phyloP scores from a whole-genome alignment of 30 jellyfish, hydroid and myxozoan genomes.

The Aurelia sp. region DNA sequence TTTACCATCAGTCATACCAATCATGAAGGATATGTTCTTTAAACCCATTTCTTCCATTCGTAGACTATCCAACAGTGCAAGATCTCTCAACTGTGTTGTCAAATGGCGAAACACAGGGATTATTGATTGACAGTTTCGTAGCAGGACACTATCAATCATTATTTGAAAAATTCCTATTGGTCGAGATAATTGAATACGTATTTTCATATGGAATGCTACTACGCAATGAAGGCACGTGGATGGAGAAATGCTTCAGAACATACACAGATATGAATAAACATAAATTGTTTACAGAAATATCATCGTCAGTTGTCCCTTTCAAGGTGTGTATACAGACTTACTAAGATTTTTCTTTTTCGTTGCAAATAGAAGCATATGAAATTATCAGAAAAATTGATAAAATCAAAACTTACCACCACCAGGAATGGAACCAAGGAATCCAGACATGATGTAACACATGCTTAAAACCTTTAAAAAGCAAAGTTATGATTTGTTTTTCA shows the following conservation, averaged over 20 bases:
- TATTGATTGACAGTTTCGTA: conserved; percentile 56
- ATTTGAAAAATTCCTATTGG: conserved; percentile 48
- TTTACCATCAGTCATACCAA: no score
- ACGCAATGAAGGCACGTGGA: conserved; percentile 45
- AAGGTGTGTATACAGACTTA: conserved; percentile 31
- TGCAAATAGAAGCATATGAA: no score
- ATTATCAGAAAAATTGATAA: no score
- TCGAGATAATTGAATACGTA: conserved; percentile 51
- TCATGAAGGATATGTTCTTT: no score
- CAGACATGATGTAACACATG: background rate
- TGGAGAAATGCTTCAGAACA: conserved; percentile 45
- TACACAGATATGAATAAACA: conserved; percentile 40
- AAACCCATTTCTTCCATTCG: no score
- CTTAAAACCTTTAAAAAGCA: no score
- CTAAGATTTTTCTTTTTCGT: no score
- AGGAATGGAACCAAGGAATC: background rate
- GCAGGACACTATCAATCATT: conserved; percentile 70
- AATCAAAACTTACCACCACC: background rate
- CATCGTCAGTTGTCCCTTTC: conserved; percentile 50
- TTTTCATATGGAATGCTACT: conserved; percentile 57
- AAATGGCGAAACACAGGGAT: conserved; percentile 46
- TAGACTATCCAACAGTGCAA: conserved; percentile 23
- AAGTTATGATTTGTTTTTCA: no score
- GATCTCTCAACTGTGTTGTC: conserved; percentile 24
- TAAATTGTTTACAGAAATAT: conserved; percentile 16